A percentile compares a stretch with the other conserved stretches of the same genome.
Evolutionary conservation across 2,888 invertebrate species (phyloP).

Genomic region (Coleophora deauratella): DNA sequence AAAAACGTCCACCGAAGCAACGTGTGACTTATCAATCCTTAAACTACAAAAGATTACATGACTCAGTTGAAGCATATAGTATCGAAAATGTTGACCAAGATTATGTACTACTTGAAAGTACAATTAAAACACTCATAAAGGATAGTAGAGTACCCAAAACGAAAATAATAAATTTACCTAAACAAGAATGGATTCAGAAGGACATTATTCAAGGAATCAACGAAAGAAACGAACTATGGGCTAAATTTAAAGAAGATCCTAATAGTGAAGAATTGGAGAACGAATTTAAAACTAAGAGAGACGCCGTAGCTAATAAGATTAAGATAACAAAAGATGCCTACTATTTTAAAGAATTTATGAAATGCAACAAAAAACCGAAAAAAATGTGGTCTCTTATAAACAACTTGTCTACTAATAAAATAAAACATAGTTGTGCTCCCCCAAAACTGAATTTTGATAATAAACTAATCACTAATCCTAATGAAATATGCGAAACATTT

Average conservation of each 20-base stretch:
- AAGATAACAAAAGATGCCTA: conserved; percentile 8
- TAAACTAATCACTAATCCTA: background rate
- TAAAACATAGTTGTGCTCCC: conserved; percentile 2
- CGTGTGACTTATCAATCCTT: conserved; percentile 5
- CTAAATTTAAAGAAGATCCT: conserved; percentile 3
- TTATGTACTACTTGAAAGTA: background rate
- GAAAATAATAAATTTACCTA: conserved; percentile 11
- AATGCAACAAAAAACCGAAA: conserved; percentile 11
- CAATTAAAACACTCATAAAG: background rate
- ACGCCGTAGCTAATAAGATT: conserved; percentile 7
- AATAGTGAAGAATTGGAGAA: conserved; percentile 1
- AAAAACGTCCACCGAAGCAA: background rate
- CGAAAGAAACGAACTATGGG: conserved; percentile 12
- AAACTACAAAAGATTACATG: conserved; percentile 3
- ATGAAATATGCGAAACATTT: conserved; percentile 4
- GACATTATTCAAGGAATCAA: conserved; percentile 10
- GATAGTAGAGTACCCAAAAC: background rate
- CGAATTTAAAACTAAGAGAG: conserved; percentile 4
- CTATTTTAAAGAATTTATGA: conserved; percentile 9
- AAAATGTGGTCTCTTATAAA: conserved; percentile 17
- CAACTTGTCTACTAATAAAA: conserved; percentile 3
- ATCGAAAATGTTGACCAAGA: background rate
- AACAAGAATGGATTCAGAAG: conserved; percentile 13
- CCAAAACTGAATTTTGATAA: conserved; percentile 1
- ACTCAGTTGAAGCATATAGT: background rate